phyloP scores from a whole-genome alignment of 2,113 vertebrate species.

The Pterocles burchelli region DNA sequence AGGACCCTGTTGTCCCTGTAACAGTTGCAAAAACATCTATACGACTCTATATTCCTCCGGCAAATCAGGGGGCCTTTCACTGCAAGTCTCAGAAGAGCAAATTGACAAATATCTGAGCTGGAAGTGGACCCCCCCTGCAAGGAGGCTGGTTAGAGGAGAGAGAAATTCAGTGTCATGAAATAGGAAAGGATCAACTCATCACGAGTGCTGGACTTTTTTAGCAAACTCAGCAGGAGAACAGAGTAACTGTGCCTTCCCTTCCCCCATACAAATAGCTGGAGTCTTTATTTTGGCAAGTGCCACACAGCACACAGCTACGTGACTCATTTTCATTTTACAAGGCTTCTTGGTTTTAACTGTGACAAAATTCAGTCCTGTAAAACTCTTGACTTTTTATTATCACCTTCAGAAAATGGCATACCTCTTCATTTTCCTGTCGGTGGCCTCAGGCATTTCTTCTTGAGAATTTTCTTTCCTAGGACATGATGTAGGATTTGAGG shows the following conservation, averaged over 20 bases:
- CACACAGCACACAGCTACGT: neutral
- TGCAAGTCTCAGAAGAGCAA: neutral
- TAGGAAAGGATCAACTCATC: neutral
- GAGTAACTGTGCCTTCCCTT: neutral
- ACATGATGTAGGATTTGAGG: neutral
- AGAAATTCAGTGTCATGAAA: conserved; percentile 52
- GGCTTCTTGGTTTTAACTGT: neutral
- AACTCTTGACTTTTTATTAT: neutral
- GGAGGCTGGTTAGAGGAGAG: neutral
- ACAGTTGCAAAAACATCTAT: neutral
- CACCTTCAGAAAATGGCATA: neutral
- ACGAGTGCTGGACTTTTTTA: neutral
- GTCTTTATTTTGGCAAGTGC: neutral
- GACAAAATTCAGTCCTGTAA: neutral
- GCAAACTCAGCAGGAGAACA: conserved; percentile 11
- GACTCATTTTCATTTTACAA: conserved; percentile 12
- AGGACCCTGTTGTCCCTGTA: neutral
- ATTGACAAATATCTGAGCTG: neutral
- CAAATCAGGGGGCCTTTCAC: neutral
- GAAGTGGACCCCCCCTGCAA: neutral
- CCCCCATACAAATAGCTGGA: neutral
- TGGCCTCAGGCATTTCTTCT: neutral
- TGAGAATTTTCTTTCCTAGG: neutral
- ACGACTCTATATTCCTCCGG: neutral
- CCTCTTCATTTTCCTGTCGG: neutral